Percentiles rank a stretch among this genome's conserved stretches.
phyloP scores from a whole-genome alignment of 2,113 vertebrate species.

The Ceratotherium simum region DNA sequence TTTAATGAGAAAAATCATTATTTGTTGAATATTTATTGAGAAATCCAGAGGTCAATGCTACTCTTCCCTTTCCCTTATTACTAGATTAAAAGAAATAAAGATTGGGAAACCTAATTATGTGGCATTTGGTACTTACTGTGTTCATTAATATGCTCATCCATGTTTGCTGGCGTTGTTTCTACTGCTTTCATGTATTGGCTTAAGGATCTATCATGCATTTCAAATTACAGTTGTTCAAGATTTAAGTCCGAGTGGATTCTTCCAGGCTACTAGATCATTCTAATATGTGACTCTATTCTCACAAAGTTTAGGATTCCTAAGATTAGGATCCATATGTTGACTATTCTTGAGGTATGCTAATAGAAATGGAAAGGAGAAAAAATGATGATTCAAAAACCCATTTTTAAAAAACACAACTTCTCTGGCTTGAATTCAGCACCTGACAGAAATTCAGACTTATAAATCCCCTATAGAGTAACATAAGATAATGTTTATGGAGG shows the following conservation, averaged over 20 bases:
- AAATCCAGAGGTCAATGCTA: not conserved
- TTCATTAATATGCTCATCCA: not conserved
- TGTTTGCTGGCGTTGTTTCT: not conserved
- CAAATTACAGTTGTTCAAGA: not conserved
- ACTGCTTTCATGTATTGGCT: not conserved
- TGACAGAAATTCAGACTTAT: not conserved
- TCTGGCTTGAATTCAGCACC: not conserved
- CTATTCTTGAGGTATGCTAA: not conserved
- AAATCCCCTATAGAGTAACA: not conserved
- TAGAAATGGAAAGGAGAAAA: not conserved
- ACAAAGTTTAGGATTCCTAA: not conserved
- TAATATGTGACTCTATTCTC: not conserved
- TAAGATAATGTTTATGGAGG: not conserved
- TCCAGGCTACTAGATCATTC: not conserved
- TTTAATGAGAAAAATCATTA: conserved; percentile 41
- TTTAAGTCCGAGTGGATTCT: not conserved
- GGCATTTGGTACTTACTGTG: not conserved
- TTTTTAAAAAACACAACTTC: not conserved
- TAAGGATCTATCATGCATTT: not conserved
- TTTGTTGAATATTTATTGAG: conserved; percentile 47
- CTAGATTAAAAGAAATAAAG: not conserved
- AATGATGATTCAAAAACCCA: not conserved
- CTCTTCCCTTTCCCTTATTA: not conserved
- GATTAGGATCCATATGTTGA: not conserved
- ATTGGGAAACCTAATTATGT: not conserved